Evolutionary conservation across 1,140 invertebrate species (phyloP).

Genomic region (Eupeodes corollae): DNA sequence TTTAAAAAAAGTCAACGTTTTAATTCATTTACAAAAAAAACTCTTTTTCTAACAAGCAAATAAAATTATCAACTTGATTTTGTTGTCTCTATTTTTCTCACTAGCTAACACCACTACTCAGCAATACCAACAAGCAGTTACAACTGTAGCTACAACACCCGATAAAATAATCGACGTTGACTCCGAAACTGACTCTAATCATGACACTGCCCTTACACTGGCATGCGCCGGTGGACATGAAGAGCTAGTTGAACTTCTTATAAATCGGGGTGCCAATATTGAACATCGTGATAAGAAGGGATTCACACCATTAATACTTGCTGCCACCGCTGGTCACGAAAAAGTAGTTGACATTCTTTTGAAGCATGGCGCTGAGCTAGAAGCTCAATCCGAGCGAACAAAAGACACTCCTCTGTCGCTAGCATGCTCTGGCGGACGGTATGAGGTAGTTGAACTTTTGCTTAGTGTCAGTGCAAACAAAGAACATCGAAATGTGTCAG

Average conservation of each 20-base stretch:
- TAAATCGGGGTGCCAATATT: conserved; percentile 84
- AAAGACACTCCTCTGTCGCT: conserved; percentile 97
- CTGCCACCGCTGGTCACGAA: conserved; percentile 93
- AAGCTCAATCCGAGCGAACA: conserved; percentile 96
- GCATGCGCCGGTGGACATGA: conserved; percentile 95
- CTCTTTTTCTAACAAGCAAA: too few species aligned
- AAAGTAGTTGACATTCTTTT: conserved; percentile 89
- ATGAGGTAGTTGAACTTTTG: conserved; percentile 92
- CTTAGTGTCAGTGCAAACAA: conserved; percentile 85
- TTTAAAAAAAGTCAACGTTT: too few species aligned
- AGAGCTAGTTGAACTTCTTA: conserved; percentile 83
- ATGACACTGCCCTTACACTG: conserved; percentile 93
- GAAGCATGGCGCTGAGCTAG: conserved; percentile 87
- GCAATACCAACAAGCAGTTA: conserved; percentile 35
- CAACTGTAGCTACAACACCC: conserved; percentile 37
- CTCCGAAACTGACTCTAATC: conserved; percentile 94
- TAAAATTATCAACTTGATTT: too few species aligned
- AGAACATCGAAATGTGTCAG: conserved; percentile 97
- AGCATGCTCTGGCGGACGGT: conserved; percentile 93
- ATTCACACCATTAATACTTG: conserved; percentile 93
- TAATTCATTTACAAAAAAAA: too few species aligned
- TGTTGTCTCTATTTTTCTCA: not conserved
- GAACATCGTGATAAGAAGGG: conserved; percentile 99
- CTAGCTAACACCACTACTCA: conserved; percentile 17
- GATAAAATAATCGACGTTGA: conserved; percentile 76